Evolutionary conservation across 37 sponge, comb jelly and placozoan species (phyloP).

Genomic region (Diacarnus erythraeanus): DNA sequence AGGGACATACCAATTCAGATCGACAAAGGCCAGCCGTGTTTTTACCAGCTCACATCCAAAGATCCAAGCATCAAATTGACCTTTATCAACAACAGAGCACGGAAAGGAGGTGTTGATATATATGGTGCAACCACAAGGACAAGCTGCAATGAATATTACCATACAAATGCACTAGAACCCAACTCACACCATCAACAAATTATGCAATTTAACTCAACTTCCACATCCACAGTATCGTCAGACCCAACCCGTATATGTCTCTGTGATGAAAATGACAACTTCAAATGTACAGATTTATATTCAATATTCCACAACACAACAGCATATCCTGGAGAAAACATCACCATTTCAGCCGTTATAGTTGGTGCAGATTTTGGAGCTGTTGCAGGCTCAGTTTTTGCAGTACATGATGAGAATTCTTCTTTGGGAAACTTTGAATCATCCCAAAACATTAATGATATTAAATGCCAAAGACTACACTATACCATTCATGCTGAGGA

Average conservation of each 20-base stretch:
- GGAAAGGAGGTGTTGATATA: not conserved
- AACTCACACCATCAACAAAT: not conserved
- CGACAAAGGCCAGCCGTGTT: not conserved
- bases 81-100: not conserved
- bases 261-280: not conserved
- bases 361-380: not conserved
- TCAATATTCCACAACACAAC: not conserved
- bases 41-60: not conserved
- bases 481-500: not conserved
- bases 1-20: not conserved
- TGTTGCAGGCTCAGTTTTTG: not conserved
- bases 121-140: not conserved
- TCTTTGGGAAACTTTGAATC: not conserved
- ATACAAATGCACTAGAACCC: not conserved
- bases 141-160: not conserved
- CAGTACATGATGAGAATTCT: not conserved
- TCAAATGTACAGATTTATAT: not conserved
- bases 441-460: not conserved
- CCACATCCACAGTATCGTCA: not conserved
- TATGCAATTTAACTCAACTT: not conserved
- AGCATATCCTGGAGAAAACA: not conserved
- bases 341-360: not conserved
- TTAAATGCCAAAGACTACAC: not conserved
- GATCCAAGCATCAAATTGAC: not conserved
- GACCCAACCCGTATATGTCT: not conserved